phyloP scores from a whole-genome alignment of 1,140 invertebrate species.

The Halotydeus destructor region DNA sequence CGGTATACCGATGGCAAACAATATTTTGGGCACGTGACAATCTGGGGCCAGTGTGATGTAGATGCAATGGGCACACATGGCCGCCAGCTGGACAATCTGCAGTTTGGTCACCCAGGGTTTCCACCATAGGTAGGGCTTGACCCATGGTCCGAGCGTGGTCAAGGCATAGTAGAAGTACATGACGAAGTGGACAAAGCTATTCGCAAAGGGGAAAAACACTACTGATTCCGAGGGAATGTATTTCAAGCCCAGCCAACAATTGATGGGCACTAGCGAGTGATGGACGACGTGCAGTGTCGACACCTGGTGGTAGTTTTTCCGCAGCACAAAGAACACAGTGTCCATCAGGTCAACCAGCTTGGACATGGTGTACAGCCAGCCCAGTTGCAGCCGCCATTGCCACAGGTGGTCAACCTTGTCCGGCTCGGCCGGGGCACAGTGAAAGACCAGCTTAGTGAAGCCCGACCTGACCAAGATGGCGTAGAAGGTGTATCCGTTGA shows the following conservation, averaged over 20 bases:
- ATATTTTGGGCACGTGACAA: too few species aligned
- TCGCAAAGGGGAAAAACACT: slow-evolving; percentile 31
- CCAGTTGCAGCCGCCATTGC: not conserved
- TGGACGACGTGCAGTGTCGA: slow-evolving; percentile 48
- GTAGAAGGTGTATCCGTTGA: slow-evolving; percentile 9
- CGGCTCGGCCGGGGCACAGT: too few species aligned
- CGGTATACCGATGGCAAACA: too few species aligned
- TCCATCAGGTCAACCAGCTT: slow-evolving; percentile 88
- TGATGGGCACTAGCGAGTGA: slow-evolving; percentile 30
- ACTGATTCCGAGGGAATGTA: slow-evolving; percentile 17
- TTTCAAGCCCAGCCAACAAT: slow-evolving; percentile 21
- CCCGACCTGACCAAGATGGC: slow-evolving; percentile 1
- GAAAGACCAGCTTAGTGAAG: too few species aligned
- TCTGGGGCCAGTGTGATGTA: too few species aligned
- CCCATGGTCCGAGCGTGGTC: slow-evolving; percentile 28
- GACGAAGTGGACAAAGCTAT: slow-evolving; percentile 58
- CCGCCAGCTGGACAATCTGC: slow-evolving; percentile 40
- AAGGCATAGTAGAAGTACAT: slow-evolving; percentile 34
- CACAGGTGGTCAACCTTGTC: too few species aligned
- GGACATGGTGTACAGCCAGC: slow-evolving; percentile 60
- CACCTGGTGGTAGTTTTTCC: slow-evolving; percentile 53
- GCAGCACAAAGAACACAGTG: slow-evolving; percentile 46
- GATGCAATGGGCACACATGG: not conserved
- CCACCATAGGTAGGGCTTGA: slow-evolving; percentile 57
- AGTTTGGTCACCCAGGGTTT: slow-evolving; percentile 69